These are phyloP conservation scores for Drosophila neotestacea DNA, from an alignment of 2,888 invertebrate genomes.

Conservation along the genomic window DNA sequence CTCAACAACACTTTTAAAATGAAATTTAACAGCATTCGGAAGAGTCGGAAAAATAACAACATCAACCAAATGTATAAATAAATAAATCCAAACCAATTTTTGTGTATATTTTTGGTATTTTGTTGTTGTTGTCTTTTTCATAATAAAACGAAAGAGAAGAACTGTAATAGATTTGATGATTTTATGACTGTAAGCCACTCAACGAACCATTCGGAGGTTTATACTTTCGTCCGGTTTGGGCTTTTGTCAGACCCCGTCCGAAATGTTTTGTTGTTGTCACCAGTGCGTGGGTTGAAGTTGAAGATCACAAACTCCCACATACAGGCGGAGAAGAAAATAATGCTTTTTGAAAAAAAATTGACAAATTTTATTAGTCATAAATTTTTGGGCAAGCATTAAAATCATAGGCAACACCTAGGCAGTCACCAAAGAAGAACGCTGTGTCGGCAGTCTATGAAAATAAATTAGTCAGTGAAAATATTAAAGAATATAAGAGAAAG, in stretches of 20 bases:
- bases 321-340: constrained; percentile 14
- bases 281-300: constrained; percentile 63
- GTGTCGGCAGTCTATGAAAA: constrained; percentile 65
- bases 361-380: constrained; percentile 81
- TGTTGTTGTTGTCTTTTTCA: constrained; percentile 4
- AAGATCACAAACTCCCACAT: constrained; percentile 69
- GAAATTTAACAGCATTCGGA: constrained; percentile 45
- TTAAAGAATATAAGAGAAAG: constrained; percentile 10
- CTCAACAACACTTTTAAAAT: constrained; percentile 31
- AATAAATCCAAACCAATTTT: constrained; percentile 31
- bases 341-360: constrained; percentile 45
- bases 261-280: constrained; percentile 32
- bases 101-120: constrained; percentile 4
- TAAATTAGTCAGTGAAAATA: constrained; percentile 62
- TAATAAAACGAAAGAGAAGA: constrained; percentile 38
- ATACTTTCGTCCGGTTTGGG: constrained; percentile 45
- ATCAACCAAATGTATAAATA: constrained; percentile 11
- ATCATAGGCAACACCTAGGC: constrained; percentile 61
- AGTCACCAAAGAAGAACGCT: constrained; percentile 23
- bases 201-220: constrained; percentile 50
- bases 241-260: constrained; percentile 26
- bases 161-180: constrained; percentile 78
- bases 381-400: constrained; percentile 67
- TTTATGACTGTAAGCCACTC: constrained; percentile 74
- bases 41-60: constrained; percentile 29